Base-by-base conservation (phyloP, 2,888 invertebrate species). In the Drepana falcataria region DNA sequence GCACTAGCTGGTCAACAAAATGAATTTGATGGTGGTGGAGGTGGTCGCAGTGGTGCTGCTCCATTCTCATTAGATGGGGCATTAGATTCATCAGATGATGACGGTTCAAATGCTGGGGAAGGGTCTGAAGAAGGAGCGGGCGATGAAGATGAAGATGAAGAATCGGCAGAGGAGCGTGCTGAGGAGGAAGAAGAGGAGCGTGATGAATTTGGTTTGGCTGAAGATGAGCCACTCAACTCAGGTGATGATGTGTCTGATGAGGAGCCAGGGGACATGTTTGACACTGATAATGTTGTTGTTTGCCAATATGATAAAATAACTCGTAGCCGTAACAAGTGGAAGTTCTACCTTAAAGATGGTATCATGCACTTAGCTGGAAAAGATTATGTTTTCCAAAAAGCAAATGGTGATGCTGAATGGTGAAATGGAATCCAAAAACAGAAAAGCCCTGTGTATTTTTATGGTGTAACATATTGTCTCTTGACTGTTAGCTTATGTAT, bases 251-350 rank as follows among this genome's bases (percentile, higher is more conserved):
- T 99, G 4, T 98, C 98, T 52, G 99, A 99, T 81, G 99, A 98
- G 75, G 97, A 98, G 78, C 95, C 97, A 0, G 93, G 95, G 60
- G 98, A 99, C 83, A 93, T 99, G 81, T 99, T 99, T 91, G 99
- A 99, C 74, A 98, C 99, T 48, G 99, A 99, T 71, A 99, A 99
- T 92, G 99, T 99, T 56, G 98, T 99, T 60, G 99, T 99, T 58
- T 99, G 99, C 85, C 99, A 99, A 87, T 99, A 99, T 91, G 99
- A 99, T 91, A 99, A 99, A 96, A 98, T 99, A 59, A 98, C 98
- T 63, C 94, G 99, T 83, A 98, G 97, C 83, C 95, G 99, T 75
- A 99, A 98, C 87, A 98, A 98, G 87, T 99, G 99, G 99, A 99
- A 99, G 92, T 99, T 99, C 86, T 97, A 98, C 85, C 92, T 99